Conservation (phyloP, 2,888 invertebrate genomes). For the Caenorhabditis sp. region DNA sequence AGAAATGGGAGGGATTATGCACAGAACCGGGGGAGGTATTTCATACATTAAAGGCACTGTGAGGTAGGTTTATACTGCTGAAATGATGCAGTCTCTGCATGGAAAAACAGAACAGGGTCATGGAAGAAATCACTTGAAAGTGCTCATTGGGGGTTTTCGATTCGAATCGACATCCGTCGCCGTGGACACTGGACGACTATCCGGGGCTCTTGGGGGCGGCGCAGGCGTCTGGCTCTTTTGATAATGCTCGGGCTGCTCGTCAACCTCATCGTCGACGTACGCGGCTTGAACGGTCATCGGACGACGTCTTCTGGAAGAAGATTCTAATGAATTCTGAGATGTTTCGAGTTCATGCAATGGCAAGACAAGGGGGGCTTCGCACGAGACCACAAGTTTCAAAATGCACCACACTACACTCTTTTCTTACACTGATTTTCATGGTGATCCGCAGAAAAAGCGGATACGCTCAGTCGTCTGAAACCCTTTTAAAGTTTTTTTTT, state of each 20-base stretch:
- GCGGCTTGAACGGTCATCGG: slow-evolving; percentile 33
- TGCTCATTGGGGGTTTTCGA: slow-evolving; percentile 44
- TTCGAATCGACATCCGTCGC: slow-evolving; percentile 26
- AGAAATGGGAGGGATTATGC: slow-evolving; percentile 24
- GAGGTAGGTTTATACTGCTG: slow-evolving; percentile 42
- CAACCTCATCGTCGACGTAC: slow-evolving; percentile 27
- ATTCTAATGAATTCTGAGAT: neutral
- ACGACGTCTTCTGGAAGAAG: slow-evolving; percentile 25
- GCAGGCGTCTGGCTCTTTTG: slow-evolving; percentile 1
- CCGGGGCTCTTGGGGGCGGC: slow-evolving; percentile 2
- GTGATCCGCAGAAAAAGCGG: slow-evolving; percentile 37
- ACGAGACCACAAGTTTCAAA: neutral
- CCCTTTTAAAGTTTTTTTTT: neutral
- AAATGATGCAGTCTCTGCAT: slow-evolving; percentile 5
- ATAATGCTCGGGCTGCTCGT: neutral
- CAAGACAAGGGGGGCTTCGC: too few relatives aligned
- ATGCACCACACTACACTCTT: neutral
- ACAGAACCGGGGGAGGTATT: slow-evolving; percentile 36
- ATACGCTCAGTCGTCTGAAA: slow-evolving; percentile 54
- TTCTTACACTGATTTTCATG: slow-evolving; percentile 40
- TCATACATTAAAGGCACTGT: slow-evolving; percentile 3
- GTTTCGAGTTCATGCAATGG: neutral
- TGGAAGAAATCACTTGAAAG: slow-evolving; percentile 33
- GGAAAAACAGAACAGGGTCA: slow-evolving; percentile 14
- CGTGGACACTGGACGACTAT: slow-evolving; percentile 29